These are phyloP conservation scores for Hippocampus comes DNA, from an alignment of 2,113 vertebrate genomes.

Conservation along the genomic window DNA sequence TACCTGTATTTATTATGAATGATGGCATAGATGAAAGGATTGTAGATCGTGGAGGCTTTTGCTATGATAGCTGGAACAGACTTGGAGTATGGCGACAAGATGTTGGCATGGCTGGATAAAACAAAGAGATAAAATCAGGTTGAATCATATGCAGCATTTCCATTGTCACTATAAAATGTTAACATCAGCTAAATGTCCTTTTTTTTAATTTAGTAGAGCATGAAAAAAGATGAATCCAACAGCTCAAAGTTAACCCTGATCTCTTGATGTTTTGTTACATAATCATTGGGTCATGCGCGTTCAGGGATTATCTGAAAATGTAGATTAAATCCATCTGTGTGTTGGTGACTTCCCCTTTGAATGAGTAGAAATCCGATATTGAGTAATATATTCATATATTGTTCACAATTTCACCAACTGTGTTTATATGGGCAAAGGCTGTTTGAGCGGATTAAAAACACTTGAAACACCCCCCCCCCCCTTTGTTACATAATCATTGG, in stretches of 20 bases:
- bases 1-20: constrained; percentile 92
- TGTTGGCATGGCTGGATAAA: constrained; percentile 73
- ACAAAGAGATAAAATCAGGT: constrained; percentile 13
- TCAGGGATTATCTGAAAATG: constrained; percentile 43
- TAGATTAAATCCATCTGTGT: constrained; percentile 15
- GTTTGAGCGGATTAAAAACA: background rate
- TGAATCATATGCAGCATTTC: background rate
- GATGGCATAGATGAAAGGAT: constrained; percentile 93
- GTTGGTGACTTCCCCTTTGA: constrained; percentile 6
- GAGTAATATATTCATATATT: background rate
- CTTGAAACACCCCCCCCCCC: constrained; percentile 8
- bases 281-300: constrained; percentile 4
- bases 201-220: background rate
- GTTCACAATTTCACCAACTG: background rate
- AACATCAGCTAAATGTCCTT: background rate
- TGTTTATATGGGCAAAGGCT: background rate
- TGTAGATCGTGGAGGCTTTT: constrained; percentile 92
- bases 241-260: constrained; percentile 13
- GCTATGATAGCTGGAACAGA: constrained; percentile 89
- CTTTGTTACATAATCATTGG: constrained; percentile 18
- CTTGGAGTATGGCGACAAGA: constrained; percentile 84
- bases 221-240: background rate
- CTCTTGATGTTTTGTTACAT: constrained; percentile 15
- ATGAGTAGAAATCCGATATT: constrained; percentile 6
- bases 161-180: background rate